Base-by-base conservation (phyloP, 2,797 vertebrate genomes). In the Morelia viridis region DNA sequence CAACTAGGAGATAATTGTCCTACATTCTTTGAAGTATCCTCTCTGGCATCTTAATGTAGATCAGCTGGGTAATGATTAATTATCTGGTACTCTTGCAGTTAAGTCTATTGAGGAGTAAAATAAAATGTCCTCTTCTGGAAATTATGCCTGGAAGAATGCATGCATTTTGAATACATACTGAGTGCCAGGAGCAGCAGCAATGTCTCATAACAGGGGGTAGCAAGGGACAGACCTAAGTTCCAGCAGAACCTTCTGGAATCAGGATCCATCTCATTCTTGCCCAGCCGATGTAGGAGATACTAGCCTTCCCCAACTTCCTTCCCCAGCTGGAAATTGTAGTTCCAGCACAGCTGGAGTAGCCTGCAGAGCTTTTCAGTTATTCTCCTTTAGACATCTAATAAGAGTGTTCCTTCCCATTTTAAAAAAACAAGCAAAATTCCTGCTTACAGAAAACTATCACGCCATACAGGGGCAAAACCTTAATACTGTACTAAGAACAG, bases 51-150 rank as follows among this genome's bases (percentile, higher is more conserved):
- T 0, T 83, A 95, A 92, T 50, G 56, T 93, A 85, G 50, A 95
- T 94, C 94, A 93, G 31, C 65, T 91, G 90, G 71, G 64, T 95
- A 94, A 96, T 64, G 91, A 94, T 95, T 96, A 96, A 97, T 97
- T 97, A 96, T 95, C 96, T 91, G 94, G 62, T 92, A 56, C 89
- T 90, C 87, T 96, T 95, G 90, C 87, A 92, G 80, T 93, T 96
- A 92, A 87, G 89, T 95, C 92, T 96, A 96, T 90, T 85, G 92
- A 95, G 93, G 89, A 96, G 90, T 85, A 41, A 96, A 96, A 97
- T 95, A 96, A 90, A 94, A 94, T 96, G 95, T 94, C 90, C 92
- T 93, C 91, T 89, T 53, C 95, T 95, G 95, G 94, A 41, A 41
- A 41, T 41, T 3, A 41, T 41, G 68, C 65, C 31, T 93, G 85